Conservation (phyloP, 2,888 invertebrate genomes). For the Eutolmus rufibarbis region DNA sequence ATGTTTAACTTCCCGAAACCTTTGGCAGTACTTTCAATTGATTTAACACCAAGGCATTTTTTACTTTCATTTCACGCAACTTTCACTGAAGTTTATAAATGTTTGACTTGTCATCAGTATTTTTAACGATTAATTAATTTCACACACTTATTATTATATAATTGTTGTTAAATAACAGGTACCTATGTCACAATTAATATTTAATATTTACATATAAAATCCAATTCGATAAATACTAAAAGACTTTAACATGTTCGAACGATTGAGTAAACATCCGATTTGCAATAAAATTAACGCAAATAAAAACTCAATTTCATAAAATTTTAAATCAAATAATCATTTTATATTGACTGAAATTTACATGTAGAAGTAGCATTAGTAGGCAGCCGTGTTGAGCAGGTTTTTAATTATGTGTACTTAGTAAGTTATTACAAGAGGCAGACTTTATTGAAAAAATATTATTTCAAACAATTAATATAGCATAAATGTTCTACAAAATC, state of each 20-base stretch:
- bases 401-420: no score
- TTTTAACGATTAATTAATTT: not conserved
- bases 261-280: not conserved
- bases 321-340: not conserved
- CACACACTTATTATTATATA: not conserved
- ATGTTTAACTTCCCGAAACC: not conserved
- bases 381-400: no score
- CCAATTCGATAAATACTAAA: no score
- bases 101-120: not conserved
- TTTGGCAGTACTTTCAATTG: not conserved
- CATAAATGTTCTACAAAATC: no score
- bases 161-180: not conserved
- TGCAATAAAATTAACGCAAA: not conserved
- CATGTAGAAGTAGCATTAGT: no score
- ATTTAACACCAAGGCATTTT: not conserved
- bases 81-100: no score
- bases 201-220: not conserved
- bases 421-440: no score
- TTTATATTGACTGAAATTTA: not conserved
- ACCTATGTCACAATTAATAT: not conserved
- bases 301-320: not conserved
- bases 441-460: no score
- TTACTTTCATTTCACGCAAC: not conserved
- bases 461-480: no score
- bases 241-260: no score